Evolutionary conservation across 2,113 vertebrate genomes (phyloP).

Genomic region (Setophaga kirtlandii): DNA sequence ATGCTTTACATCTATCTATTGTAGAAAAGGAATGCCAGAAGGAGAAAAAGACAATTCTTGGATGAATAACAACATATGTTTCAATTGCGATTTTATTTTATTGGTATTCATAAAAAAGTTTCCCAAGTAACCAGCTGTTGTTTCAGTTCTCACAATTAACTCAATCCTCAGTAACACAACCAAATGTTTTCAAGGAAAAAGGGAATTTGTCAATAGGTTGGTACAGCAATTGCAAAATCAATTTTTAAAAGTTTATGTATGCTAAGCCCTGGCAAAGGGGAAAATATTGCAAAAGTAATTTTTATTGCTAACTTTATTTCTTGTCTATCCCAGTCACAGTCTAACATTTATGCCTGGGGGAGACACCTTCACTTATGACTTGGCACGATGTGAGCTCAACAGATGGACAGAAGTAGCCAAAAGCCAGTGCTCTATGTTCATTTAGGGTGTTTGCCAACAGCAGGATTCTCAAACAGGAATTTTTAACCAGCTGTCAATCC

Average conservation of each 20-base stretch:
- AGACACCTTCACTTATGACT: conserved; percentile 26
- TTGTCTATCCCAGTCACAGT: neutral
- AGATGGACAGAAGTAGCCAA: conserved; percentile 60
- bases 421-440: conserved; percentile 1
- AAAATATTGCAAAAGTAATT: neutral
- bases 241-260: neutral
- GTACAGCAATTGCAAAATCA: neutral
- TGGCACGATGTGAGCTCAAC: conserved; percentile 46
- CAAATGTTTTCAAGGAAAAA: neutral
- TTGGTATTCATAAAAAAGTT: neutral
- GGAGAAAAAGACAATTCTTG: neutral
- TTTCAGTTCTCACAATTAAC: neutral
- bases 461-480: conserved; percentile 18
- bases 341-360: neutral
- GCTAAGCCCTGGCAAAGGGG: neutral
- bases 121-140: neutral
- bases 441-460: conserved; percentile 10
- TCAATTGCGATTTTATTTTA: neutral
- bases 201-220: neutral
- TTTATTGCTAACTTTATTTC: neutral
- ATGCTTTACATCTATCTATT: neutral
- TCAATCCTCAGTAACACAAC: neutral
- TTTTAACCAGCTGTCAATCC: conserved; percentile 53
- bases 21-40: neutral
- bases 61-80: neutral